Conservation (phyloP, 2,113 vertebrate genomes). For the Siphamia tubifer region DNA sequence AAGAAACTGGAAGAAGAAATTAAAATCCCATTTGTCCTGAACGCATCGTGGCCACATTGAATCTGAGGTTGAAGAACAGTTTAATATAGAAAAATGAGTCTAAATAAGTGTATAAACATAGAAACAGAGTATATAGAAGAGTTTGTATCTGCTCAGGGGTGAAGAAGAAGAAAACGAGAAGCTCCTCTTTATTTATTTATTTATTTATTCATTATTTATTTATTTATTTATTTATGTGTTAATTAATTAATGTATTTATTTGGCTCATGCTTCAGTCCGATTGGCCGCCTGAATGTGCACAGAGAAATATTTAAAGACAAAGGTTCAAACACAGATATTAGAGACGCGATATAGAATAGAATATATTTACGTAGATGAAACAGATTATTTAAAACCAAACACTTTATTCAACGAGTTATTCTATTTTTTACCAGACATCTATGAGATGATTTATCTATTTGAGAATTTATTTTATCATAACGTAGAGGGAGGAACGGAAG, state of each 20-base stretch:
- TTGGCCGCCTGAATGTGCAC: slow-evolving; percentile 74
- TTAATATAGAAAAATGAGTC: slow-evolving; percentile 42
- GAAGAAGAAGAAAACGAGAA: slow-evolving; percentile 1
- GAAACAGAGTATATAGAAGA: background rate
- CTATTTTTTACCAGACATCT: slow-evolving; percentile 65
- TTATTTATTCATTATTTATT: background rate
- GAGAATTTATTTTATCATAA: slow-evolving; percentile 73
- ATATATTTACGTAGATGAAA: too few species aligned
- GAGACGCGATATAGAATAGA: background rate
- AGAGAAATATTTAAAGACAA: too few species aligned
- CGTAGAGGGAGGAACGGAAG: background rate
- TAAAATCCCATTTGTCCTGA: slow-evolving; percentile 17
- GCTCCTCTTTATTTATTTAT: slow-evolving; percentile 1
- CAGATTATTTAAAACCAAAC: too few species aligned
- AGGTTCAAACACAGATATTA: too few species aligned
- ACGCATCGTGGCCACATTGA: slow-evolving; percentile 39
- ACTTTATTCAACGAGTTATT: too few species aligned
- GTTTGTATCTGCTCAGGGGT: slow-evolving; percentile 26
- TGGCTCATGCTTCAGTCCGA: slow-evolving; percentile 28
- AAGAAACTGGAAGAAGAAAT: too few species aligned
- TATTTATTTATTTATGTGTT: too few species aligned
- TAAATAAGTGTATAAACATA: slow-evolving; percentile 46
- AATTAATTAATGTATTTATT: too few species aligned
- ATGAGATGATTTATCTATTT: slow-evolving; percentile 60
- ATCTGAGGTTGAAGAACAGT: slow-evolving; percentile 68